These are phyloP conservation scores for Axea sp. DNA, from an alignment of 2,888 invertebrate genomes.

Conservation along the genomic window DNA sequence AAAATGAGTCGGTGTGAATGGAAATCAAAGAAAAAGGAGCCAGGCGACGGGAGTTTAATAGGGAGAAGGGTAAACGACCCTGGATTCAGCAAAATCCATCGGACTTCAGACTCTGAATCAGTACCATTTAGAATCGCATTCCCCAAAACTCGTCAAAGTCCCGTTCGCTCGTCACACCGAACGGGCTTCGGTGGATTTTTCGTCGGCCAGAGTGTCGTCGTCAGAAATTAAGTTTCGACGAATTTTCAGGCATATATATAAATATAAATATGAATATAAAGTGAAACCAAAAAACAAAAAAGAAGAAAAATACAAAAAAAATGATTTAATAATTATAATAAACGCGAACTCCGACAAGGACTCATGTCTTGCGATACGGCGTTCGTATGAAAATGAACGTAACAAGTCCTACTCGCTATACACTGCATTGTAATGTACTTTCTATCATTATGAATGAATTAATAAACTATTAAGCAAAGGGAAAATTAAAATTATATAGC, in stretches of 20 bases:
- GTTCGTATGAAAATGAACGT: constrained; percentile 60
- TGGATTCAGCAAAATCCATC: too few species aligned
- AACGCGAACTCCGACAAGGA: constrained; percentile 61
- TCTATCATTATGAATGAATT: constrained; percentile 73
- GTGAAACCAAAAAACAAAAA: constrained; percentile 37
- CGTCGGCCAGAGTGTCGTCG: constrained; percentile 39
- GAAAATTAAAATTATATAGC: constrained; percentile 74
- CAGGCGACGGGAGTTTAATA: too few species aligned
- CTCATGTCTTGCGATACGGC: constrained; percentile 65
- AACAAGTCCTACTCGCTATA: constrained; percentile 68
- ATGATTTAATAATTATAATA: constrained; percentile 36
- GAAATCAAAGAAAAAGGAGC: too few species aligned
- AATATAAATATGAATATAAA: constrained; percentile 38
- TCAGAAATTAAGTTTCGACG: constrained; percentile 43
- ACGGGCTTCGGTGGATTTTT: constrained; percentile 55
- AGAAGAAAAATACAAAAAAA: constrained; percentile 18
- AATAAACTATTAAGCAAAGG: constrained; percentile 65
- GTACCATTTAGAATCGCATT: too few species aligned
- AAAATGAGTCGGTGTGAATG: too few species aligned
- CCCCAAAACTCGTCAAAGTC: constrained; percentile 26
- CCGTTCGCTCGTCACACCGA: constrained; percentile 39
- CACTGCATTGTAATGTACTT: constrained; percentile 72
- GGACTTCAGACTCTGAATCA: too few species aligned
- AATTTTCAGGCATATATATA: constrained; percentile 46
- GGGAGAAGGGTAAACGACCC: too few species aligned